phyloP scores from a whole-genome alignment of 2,797 vertebrate species.

The Eulemur albifrons region DNA sequence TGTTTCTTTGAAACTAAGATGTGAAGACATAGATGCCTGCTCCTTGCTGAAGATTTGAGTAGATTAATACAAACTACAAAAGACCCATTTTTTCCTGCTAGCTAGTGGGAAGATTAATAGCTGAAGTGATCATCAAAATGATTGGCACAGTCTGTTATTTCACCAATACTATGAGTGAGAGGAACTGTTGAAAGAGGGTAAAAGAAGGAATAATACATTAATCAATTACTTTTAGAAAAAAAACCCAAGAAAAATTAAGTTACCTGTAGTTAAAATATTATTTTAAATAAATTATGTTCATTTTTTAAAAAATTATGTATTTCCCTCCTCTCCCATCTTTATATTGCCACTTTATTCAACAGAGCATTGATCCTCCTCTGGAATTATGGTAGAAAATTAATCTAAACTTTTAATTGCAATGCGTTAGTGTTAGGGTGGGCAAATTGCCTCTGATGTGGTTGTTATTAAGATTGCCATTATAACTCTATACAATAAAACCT shows the following conservation, averaged over 20 bases:
- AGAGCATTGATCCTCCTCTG: neutral
- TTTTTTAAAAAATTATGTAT: neutral
- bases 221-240: neutral
- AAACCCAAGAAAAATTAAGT: neutral
- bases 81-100: neutral
- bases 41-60: constrained; percentile 2
- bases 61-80: neutral
- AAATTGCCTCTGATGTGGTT: constrained; percentile 2
- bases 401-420: constrained; percentile 45
- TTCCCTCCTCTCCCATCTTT: neutral
- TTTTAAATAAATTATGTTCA: constrained; percentile 38
- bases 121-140: neutral
- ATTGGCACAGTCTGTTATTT: constrained; percentile 21
- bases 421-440: constrained; percentile 50
- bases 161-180: neutral
- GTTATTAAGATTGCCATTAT: constrained; percentile 46
- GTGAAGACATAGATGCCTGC: neutral
- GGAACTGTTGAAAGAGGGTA: neutral
- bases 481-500: constrained; percentile 32
- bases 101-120: neutral
- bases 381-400: constrained; percentile 24
- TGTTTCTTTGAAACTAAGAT: neutral
- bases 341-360: neutral
- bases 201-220: neutral
- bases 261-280: neutral